Evolutionary conservation across 2,797 vertebrate species (phyloP), one percentile per base, ranked within the genome.

Genomic region (Rhinatrema bivittatum): DNA sequence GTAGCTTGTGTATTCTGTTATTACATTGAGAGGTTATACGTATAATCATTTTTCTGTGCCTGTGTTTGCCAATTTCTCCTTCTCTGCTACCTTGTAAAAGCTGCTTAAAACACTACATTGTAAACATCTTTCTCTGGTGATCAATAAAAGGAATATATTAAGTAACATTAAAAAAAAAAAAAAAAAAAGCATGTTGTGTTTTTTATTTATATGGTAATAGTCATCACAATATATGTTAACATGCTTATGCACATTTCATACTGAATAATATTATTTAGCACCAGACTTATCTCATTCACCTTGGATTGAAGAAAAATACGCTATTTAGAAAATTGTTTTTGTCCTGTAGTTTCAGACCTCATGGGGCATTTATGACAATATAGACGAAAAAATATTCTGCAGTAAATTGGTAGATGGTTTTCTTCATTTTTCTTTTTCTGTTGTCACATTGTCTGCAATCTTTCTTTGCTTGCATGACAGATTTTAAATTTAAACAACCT

Each of bases 81-180:
- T 68, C 74, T 79, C 72, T 86, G 81, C 85, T 91, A 74, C 86
- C 76, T 80, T 83, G 77, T 83, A 85, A 90, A 82, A 85, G 72
- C 82, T 86, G 70, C 72, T 81, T 81, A 76, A 65, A 86, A 85
- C 87, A 90, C 87, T 91, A 89, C 84, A 61, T 75, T 90, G 76
- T 89, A 82, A 72, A 85, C 77, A 78, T 78, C 76, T 50, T 82
- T 80, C 62, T 41, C 75, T 70, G 76, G 73, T 70, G 46, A 78
- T 84, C 87, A 88, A 87, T 67, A 72, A 77, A 73, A 72, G 16
- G 41, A 66, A 64, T 70, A 72, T 72, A 74, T 68, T 75, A 29
- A 66, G 60, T 75, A 74, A 77, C 53, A 52, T 37, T 51, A 19
- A 58, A 25, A 61, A 63, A 47, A 57, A 53, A 58, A 25, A 61